These are phyloP conservation scores for Epirrita christyi DNA, from an alignment of 2,888 invertebrate species.

Conservation along the genomic window DNA sequence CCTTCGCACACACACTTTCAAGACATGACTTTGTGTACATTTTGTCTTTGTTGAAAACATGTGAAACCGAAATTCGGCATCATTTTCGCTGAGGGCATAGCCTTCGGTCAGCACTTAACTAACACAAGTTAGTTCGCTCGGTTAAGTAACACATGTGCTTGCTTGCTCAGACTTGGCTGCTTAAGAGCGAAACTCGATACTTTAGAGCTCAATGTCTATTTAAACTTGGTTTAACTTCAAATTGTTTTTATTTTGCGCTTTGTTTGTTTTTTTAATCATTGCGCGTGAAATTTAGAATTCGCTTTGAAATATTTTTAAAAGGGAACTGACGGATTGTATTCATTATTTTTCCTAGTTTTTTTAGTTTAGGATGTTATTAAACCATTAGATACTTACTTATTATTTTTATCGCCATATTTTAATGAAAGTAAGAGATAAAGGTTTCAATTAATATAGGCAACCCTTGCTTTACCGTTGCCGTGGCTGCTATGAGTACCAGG, in stretches of 20 bases:
- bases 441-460: too few species aligned
- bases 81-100: not conserved
- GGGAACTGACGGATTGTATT: too few species aligned
- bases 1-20: too few species aligned
- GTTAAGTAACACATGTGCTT: conserved; percentile 32
- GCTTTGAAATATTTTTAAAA: too few species aligned
- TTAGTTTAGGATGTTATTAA: not conserved
- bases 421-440: too few species aligned
- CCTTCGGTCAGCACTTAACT: conserved; percentile 7
- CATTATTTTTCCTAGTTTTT: not conserved
- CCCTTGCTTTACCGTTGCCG: too few species aligned
- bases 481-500: too few species aligned
- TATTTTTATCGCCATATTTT: too few species aligned
- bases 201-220: conserved; percentile 20
- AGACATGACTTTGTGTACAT: not conserved
- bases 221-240: conserved; percentile 6
- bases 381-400: too few species aligned
- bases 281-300: too few species aligned
- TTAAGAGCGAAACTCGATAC: conserved; percentile 32
- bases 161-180: conserved; percentile 25
- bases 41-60: not conserved
- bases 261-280: not conserved
- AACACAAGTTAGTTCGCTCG: conserved; percentile 23
- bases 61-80: not conserved
- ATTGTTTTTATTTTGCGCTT: not conserved